These are phyloP conservation scores for Tychaedon coryphoeus DNA, from an alignment of 2,113 vertebrate genomes.

Conservation along the genomic window DNA sequence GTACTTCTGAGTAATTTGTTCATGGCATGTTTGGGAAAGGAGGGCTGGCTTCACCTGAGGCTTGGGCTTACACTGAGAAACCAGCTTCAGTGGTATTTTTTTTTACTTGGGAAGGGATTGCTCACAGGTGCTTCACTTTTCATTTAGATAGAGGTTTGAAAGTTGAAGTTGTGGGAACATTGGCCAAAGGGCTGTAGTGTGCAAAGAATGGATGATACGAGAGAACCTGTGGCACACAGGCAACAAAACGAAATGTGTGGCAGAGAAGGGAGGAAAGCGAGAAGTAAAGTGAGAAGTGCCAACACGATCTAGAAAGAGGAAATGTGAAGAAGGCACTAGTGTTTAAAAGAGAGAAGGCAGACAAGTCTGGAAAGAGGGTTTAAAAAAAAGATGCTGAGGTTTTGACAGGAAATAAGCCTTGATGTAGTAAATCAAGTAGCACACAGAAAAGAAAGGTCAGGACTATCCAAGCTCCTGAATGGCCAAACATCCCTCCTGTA, in stretches of 20 bases:
- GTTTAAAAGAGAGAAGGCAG: background rate
- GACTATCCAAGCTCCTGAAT: background rate
- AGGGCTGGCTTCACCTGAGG: background rate
- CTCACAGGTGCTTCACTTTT: background rate
- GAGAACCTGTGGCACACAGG: background rate
- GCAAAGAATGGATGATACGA: background rate
- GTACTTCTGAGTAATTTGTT: conserved; percentile 27
- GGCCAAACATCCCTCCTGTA: background rate
- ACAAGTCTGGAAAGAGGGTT: background rate
- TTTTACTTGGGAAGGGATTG: background rate
- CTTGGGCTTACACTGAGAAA: background rate
- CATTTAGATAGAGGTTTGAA: background rate
- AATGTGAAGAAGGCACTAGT: background rate
- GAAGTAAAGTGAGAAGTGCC: background rate
- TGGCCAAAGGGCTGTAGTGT: background rate
- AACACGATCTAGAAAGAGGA: background rate
- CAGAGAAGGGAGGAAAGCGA: background rate
- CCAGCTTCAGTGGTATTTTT: background rate
- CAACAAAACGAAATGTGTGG: background rate
- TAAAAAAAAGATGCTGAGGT: background rate
- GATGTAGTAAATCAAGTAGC: background rate
- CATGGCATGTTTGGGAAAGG: background rate
- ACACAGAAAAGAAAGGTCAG: background rate
- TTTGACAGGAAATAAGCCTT: background rate
- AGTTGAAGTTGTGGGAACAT: background rate